phyloP scores from a whole-genome alignment of 2,113 vertebrate genomes.

The Bothrops jararaca region DNA sequence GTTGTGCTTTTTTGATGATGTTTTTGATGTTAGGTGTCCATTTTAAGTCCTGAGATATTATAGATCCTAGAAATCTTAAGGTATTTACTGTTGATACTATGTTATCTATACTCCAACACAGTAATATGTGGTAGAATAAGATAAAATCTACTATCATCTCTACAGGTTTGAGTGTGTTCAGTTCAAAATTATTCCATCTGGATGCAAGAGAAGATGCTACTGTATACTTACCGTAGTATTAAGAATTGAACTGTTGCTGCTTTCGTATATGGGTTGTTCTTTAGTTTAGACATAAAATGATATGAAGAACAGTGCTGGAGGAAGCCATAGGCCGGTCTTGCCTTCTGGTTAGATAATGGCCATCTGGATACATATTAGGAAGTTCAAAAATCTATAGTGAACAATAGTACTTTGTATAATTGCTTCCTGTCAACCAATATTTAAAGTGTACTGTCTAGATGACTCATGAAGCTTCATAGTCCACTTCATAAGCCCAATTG shows the following conservation, averaged over 20 bases:
- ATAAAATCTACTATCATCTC: not conserved
- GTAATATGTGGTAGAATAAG: no score
- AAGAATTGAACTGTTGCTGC: not conserved
- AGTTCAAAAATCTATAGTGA: not conserved
- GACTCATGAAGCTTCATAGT: not conserved
- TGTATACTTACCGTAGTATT: not conserved
- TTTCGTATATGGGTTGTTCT: not conserved
- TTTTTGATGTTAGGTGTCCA: no score
- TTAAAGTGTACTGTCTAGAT: not conserved
- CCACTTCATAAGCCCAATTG: not conserved
- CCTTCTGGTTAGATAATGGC: not conserved
- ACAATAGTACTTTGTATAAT: not conserved
- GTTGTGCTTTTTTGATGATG: no score
- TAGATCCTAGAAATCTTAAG: not conserved
- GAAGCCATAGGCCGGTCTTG: not conserved
- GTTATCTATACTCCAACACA: no score
- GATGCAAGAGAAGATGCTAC: not conserved
- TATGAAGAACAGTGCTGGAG: not conserved
- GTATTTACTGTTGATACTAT: not conserved
- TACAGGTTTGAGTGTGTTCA: not conserved
- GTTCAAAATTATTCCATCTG: not conserved
- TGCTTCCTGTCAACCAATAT: not conserved
- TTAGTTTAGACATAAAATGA: not conserved
- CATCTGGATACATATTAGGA: not conserved
- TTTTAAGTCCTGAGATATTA: not conserved